A percentile compares a stretch with the other conserved stretches of the same genome.
phyloP scores from a whole-genome alignment of 2,113 vertebrate species.

The Austrofundulus limnaeus region DNA sequence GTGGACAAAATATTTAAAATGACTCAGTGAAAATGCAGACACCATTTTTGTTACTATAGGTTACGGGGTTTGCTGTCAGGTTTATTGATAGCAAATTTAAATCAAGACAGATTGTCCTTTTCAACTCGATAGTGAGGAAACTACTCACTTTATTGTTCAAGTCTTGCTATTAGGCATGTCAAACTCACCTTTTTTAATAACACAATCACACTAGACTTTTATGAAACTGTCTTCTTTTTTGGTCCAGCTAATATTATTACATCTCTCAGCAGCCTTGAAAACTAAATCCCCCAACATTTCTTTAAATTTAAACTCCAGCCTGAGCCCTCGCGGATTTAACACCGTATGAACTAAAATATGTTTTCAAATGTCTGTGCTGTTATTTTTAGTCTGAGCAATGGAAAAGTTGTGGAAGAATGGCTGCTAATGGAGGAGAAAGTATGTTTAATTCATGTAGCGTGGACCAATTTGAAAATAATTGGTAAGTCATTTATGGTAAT shows the following conservation, averaged over 20 bases:
- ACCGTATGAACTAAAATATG: background rate
- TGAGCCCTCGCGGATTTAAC: constrained; percentile 5
- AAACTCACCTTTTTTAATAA: constrained; percentile 41
- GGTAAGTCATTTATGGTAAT: constrained; percentile 6
- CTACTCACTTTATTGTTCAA: constrained; percentile 58
- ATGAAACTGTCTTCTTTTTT: constrained; percentile 9
- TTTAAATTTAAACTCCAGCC: constrained; percentile 18
- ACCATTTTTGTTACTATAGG: constrained; percentile 24
- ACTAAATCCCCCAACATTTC: background rate
- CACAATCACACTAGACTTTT: constrained; percentile 18
- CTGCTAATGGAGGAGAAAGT: background rate
- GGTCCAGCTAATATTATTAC: constrained; percentile 24
- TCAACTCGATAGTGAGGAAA: constrained; percentile 42
- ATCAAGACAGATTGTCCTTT: constrained; percentile 44
- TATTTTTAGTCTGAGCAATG: constrained; percentile 6
- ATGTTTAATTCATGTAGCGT: background rate
- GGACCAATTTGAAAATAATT: background rate
- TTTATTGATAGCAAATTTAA: constrained; percentile 49
- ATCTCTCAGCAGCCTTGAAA: constrained; percentile 9
- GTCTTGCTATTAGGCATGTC: constrained; percentile 36
- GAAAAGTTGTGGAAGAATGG: constrained; percentile 7
- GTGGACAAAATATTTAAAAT: background rate
- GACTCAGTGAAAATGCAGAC: constrained; percentile 18
- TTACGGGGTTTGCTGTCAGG: constrained; percentile 31
- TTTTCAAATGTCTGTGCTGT: background rate